These are phyloP conservation scores for Corythornis vintsioides DNA, from an alignment of 2,113 vertebrate species.

Conservation along the genomic window DNA sequence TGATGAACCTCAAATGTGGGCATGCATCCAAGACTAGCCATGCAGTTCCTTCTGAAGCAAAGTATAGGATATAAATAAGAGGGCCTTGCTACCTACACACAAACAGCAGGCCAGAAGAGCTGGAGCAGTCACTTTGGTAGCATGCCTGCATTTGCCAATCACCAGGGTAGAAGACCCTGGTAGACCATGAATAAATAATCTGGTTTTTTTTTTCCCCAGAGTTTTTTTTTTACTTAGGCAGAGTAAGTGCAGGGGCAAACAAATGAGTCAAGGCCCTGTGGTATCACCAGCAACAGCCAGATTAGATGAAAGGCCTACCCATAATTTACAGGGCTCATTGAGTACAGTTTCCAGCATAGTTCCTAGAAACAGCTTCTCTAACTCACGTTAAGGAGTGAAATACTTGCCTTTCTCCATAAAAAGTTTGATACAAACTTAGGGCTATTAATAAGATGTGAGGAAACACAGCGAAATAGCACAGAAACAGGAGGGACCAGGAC, in stretches of 20 bases:
- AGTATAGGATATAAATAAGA: background rate
- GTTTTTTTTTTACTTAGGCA: background rate
- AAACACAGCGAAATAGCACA: background rate
- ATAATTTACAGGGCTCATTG: background rate
- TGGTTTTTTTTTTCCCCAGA: background rate
- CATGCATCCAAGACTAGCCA: background rate
- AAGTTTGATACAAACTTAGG: background rate
- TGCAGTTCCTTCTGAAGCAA: background rate
- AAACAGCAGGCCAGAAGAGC: background rate
- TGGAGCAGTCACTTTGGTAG: background rate
- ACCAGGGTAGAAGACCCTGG: background rate
- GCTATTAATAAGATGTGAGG: background rate
- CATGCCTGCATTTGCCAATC: background rate
- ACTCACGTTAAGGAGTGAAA: background rate
- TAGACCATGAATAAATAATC: background rate
- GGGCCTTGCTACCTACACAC: background rate
- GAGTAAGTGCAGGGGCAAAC: background rate
- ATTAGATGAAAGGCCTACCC: background rate
- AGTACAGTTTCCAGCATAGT: background rate
- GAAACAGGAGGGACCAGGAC: background rate
- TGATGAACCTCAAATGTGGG: background rate
- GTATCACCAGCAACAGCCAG: background rate
- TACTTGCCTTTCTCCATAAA: background rate
- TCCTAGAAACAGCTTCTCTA: background rate
- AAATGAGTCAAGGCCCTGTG: background rate